A percentile compares a stretch with the other conserved stretches of the same genome.
These are phyloP conservation scores for Taeniopygia guttata DNA, from an alignment of 2,797 vertebrate species.

Conservation along the genomic window DNA sequence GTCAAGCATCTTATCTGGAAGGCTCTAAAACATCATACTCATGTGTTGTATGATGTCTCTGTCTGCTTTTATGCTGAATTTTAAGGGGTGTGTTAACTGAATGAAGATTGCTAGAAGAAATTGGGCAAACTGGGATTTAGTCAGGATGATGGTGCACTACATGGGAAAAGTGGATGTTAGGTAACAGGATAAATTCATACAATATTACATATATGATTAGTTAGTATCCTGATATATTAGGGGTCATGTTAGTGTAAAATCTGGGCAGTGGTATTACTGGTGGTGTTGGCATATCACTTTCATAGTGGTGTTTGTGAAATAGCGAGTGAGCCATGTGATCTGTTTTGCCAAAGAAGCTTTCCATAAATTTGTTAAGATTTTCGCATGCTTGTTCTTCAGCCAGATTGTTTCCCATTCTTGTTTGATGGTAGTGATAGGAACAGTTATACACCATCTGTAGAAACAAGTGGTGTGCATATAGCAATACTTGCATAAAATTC, in stretches of 20 bases:
- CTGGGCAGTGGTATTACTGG: not conserved
- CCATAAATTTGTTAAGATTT: not conserved
- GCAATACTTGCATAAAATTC: not conserved
- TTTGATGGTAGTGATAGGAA: not conserved
- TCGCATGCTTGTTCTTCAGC: not conserved
- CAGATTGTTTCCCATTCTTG: not conserved
- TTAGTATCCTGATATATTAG: not conserved
- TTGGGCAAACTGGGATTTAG: not conserved
- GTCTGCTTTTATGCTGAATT: not conserved
- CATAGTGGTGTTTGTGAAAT: not conserved
- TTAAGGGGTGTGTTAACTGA: not conserved
- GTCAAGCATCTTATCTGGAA: not conserved
- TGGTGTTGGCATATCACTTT: not conserved
- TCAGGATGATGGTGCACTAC: not conserved
- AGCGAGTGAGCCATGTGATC: not conserved
- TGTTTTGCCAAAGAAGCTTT: not conserved
- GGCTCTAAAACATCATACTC: not conserved
- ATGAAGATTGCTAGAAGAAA: not conserved
- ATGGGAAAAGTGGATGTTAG: not conserved
- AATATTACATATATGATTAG: not conserved
- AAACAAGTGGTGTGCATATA: not conserved
- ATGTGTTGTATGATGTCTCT: no score
- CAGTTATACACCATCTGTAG: slow-evolving; percentile 10
- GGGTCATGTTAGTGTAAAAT: not conserved
- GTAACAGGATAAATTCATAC: not conserved